phyloP scores from a whole-genome alignment of 1,140 invertebrate genomes.

The Aphelenchoides besseyi region DNA sequence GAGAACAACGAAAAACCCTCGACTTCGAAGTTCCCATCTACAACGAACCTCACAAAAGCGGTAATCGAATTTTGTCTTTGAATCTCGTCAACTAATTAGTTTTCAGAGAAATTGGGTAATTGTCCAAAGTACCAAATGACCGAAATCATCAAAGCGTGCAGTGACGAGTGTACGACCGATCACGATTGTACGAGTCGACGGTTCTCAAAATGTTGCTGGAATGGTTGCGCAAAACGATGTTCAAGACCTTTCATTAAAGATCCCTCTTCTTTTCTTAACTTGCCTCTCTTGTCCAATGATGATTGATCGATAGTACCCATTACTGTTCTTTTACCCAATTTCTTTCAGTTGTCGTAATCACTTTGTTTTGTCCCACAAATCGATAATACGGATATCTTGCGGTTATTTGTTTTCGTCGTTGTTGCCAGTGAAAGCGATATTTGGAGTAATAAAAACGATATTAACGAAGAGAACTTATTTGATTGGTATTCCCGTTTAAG shows the following conservation, averaged over 20 bases:
- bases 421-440: too few relatives aligned
- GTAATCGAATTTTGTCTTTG: neutral
- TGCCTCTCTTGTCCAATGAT: slow-evolving; percentile 16
- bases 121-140: slow-evolving; percentile 20
- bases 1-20: neutral
- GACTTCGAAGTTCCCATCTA: slow-evolving; percentile 17
- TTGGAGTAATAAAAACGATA: too few relatives aligned
- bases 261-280: slow-evolving; percentile 8
- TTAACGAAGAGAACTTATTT: too few relatives aligned
- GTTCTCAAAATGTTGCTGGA: slow-evolving; percentile 17
- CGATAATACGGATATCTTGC: slow-evolving; percentile 1
- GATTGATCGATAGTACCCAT: neutral
- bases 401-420: neutral
- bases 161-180: slow-evolving; percentile 17
- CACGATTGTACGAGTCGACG: neutral
- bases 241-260: slow-evolving; percentile 11
- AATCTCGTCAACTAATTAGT: neutral
- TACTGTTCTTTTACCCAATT: neutral
- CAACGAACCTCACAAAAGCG: neutral
- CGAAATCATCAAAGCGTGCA: slow-evolving; percentile 23
- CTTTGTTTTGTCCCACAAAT: neutral
- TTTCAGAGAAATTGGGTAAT: slow-evolving; percentile 10
- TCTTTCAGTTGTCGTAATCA: neutral
- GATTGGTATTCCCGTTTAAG: too few relatives aligned
- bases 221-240: slow-evolving; percentile 19